These are phyloP conservation scores for Rhizoglyphus robini DNA, from an alignment of 1,140 invertebrate species.

Conservation along the genomic window DNA sequence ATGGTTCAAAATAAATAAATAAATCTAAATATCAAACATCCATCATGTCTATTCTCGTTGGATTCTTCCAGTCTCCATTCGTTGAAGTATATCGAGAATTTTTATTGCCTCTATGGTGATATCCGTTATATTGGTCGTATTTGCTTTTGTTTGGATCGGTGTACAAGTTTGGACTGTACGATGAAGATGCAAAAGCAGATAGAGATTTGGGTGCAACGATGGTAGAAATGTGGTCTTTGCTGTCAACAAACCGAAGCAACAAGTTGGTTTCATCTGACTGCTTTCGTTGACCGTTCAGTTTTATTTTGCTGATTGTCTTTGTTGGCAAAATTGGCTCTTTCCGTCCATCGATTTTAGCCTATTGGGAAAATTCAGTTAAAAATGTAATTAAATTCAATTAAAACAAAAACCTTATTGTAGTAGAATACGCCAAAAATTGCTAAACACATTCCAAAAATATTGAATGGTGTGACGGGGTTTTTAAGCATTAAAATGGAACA, in stretches of 20 bases:
- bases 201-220: conserved; percentile 1
- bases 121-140: background rate
- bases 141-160: too few species aligned
- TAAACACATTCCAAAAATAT: conserved; percentile 77
- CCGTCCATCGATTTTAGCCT: conserved; percentile 2
- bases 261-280: conserved; percentile 6
- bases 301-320: background rate
- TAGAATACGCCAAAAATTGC: conserved; percentile 76
- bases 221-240: background rate
- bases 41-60: conserved; percentile 5
- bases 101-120: background rate
- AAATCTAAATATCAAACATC: background rate
- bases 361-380: background rate
- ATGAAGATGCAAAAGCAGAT: background rate
- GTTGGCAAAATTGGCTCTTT: conserved; percentile 7
- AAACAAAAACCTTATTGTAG: conserved; percentile 52
- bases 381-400: background rate
- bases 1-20: background rate
- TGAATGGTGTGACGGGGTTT: conserved; percentile 77
- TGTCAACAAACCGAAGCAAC: background rate
- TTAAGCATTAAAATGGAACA: conserved; percentile 72
- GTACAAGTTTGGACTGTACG: too few species aligned
- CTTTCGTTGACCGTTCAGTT: background rate
- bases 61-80: background rate
- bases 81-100: background rate